phyloP scores from a whole-genome alignment of 2,888 invertebrate species.

The Synergus umbraculus region DNA sequence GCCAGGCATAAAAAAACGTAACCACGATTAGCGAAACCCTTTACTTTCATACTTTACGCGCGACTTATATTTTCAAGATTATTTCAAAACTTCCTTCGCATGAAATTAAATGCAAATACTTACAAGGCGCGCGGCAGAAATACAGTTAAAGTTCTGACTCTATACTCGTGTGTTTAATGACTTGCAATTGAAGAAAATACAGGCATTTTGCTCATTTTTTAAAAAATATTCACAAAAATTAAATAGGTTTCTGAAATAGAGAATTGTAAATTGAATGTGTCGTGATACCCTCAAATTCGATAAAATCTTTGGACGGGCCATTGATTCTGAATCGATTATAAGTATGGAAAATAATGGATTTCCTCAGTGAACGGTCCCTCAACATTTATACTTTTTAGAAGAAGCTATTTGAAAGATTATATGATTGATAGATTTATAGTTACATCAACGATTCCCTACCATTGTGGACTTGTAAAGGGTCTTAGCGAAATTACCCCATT shows the following conservation, averaged over 20 bases:
- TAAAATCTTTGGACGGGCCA: too few relatives aligned
- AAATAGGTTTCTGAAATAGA: too few relatives aligned
- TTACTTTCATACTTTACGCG: not conserved
- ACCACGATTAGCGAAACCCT: constrained; percentile 36
- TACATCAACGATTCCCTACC: not conserved
- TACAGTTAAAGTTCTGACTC: not conserved
- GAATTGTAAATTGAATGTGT: too few relatives aligned
- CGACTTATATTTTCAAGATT: not conserved
- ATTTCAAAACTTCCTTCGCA: not conserved
- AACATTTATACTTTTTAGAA: not conserved
- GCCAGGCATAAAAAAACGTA: constrained; percentile 18
- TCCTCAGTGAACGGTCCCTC: too few relatives aligned
- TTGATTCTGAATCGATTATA: too few relatives aligned
- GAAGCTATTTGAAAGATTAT: not conserved
- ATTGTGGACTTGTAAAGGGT: not conserved
- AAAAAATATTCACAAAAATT: too few relatives aligned
- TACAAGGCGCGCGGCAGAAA: not conserved
- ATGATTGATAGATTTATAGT: not conserved
- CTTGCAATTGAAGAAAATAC: too few relatives aligned
- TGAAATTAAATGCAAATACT: not conserved
- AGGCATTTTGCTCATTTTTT: too few relatives aligned
- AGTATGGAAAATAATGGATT: too few relatives aligned
- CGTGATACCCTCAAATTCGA: too few relatives aligned
- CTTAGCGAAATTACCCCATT: not conserved
- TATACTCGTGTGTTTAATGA: too few relatives aligned